These are phyloP conservation scores for Cyclura pinguis DNA, from an alignment of 2,797 vertebrate species.

Conservation along the genomic window DNA sequence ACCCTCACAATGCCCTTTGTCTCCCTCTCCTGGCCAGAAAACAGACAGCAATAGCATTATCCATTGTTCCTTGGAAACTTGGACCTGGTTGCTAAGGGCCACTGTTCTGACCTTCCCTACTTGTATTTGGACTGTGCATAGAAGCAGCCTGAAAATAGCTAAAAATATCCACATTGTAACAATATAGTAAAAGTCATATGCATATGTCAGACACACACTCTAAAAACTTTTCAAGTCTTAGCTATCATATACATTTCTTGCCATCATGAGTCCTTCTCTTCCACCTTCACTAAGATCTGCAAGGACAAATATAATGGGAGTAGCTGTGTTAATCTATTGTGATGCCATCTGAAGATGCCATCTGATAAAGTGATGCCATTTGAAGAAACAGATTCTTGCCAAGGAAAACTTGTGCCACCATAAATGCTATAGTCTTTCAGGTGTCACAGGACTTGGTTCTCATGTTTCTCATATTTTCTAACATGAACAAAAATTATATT, in stretches of 20 bases:
- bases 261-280: not conserved
- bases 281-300: not conserved
- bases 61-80: not conserved
- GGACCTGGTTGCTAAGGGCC: not conserved
- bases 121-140: not conserved
- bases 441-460: not conserved
- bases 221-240: not conserved
- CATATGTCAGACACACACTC: too few species aligned
- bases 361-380: not conserved
- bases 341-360: not conserved
- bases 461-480: conserved; percentile 6
- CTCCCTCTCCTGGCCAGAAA: conserved; percentile 18
- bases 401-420: not conserved
- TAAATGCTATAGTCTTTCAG: not conserved
- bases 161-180: not conserved
- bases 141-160: not conserved
- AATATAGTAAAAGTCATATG: not conserved
- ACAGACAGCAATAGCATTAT: not conserved
- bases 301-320: not conserved
- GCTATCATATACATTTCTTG: not conserved
- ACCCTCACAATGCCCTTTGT: conserved; percentile 20
- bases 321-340: not conserved
- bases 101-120: not conserved
- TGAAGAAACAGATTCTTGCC: not conserved
- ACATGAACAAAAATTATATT: not conserved